These are phyloP conservation scores for Meriones unguiculatus DNA, from an alignment of 2,113 vertebrate genomes.

Conservation along the genomic window DNA sequence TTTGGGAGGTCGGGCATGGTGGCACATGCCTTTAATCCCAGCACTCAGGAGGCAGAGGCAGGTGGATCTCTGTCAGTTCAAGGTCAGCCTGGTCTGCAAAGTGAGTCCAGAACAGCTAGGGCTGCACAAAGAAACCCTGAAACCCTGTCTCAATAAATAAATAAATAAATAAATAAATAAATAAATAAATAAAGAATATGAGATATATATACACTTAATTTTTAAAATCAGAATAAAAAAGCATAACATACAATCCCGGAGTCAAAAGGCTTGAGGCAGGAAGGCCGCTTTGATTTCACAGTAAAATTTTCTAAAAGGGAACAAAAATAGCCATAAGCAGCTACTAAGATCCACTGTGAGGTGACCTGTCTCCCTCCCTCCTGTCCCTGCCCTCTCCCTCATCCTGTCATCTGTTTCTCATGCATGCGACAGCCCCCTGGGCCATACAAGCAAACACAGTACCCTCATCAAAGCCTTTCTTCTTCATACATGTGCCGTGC, in stretches of 20 bases:
- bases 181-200: no score
- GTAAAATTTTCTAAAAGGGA: no score
- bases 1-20: not conserved
- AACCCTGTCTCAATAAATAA: no score
- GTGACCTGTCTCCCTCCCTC: not conserved
- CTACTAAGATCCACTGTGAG: not conserved
- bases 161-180: no score
- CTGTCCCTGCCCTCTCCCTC: not conserved
- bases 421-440: not conserved
- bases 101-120: no score
- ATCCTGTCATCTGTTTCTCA: not conserved
- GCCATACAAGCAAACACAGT: not conserved
- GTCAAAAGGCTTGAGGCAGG: not conserved
- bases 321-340: not conserved
- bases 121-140: no score
- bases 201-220: not conserved
- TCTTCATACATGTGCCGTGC: not conserved
- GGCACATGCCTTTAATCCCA: no score
- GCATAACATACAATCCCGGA: no score
- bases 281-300: not conserved
- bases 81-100: no score
- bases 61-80: no score
- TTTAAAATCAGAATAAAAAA: not conserved
- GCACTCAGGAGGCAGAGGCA: no score
- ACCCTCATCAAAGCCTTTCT: not conserved